These are phyloP conservation scores for Micromesistius poutassou DNA, from an alignment of 2,797 vertebrate species.

Conservation along the genomic window DNA sequence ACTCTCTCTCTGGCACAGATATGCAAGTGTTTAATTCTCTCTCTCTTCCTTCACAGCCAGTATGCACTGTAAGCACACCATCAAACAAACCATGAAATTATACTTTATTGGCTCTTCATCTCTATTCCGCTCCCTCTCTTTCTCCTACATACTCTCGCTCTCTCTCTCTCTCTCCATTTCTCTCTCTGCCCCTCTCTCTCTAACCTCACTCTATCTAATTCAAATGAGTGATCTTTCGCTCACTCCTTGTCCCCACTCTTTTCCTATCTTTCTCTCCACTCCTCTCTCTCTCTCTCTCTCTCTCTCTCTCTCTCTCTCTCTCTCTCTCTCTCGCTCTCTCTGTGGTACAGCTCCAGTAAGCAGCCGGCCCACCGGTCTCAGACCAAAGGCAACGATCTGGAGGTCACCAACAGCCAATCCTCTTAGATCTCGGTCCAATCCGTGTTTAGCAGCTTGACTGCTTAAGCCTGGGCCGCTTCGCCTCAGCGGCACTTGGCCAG, in stretches of 20 bases:
- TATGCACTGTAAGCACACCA: not conserved
- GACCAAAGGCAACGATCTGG: constrained; percentile 43
- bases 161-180: not conserved
- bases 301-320: not conserved
- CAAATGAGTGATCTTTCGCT: not conserved
- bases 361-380: constrained; percentile 15
- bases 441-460: constrained; percentile 46
- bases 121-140: not conserved
- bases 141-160: not conserved
- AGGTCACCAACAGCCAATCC: constrained; percentile 58
- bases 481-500: constrained; percentile 27
- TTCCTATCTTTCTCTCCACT: not conserved
- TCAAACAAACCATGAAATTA: not conserved
- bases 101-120: not conserved
- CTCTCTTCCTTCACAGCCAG: constrained; percentile 4
- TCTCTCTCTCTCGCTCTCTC: not conserved
- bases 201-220: not conserved
- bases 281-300: not conserved
- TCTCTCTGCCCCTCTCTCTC: not conserved
- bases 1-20: not conserved
- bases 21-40: constrained; percentile 6
- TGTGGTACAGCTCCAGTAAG: not conserved
- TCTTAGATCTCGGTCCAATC: constrained; percentile 43
- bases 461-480: constrained; percentile 34
- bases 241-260: not conserved